Evolutionary conservation across 2,113 vertebrate genomes (phyloP).

Genomic region (Scomber scombrus): DNA sequence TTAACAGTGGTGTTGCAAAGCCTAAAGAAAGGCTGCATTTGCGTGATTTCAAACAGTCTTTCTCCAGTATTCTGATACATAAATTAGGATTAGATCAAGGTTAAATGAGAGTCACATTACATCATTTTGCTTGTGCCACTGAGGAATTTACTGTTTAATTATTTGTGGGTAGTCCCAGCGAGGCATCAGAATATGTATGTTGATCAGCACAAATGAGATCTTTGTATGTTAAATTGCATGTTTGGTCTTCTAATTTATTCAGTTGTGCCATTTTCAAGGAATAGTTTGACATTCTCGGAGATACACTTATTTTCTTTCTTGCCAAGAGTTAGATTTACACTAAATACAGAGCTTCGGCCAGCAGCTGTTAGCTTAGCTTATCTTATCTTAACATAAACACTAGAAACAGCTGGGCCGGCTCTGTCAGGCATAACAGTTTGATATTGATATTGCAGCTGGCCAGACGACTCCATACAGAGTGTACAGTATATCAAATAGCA

Average conservation of each 20-base stretch:
- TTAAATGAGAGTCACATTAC: slow-evolving; percentile 9
- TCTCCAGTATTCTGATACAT: not conserved
- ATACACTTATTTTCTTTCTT: not conserved
- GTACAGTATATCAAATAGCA: not conserved
- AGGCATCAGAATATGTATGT: not conserved
- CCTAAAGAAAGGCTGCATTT: slow-evolving; percentile 34
- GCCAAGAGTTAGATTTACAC: not conserved
- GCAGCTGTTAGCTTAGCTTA: not conserved
- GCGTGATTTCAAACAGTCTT: slow-evolving; percentile 22
- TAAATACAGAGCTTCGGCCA: not conserved
- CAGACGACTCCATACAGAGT: not conserved
- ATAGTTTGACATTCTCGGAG: not conserved
- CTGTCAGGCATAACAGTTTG: not conserved
- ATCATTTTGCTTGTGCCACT: not conserved
- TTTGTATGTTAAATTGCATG: not conserved
- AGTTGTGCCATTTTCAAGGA: not conserved
- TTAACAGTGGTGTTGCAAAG: slow-evolving; percentile 13
- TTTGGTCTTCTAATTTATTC: not conserved
- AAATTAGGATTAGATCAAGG: slow-evolving; percentile 9
- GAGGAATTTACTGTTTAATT: not conserved
- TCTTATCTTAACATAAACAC: not conserved
- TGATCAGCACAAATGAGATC: not conserved
- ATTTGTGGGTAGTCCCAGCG: not conserved
- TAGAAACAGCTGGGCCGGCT: not conserved
- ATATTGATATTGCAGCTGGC: not conserved